Evolutionary conservation across 2,797 vertebrate genomes (phyloP).

Genomic region (Gorsachius magnificus): DNA sequence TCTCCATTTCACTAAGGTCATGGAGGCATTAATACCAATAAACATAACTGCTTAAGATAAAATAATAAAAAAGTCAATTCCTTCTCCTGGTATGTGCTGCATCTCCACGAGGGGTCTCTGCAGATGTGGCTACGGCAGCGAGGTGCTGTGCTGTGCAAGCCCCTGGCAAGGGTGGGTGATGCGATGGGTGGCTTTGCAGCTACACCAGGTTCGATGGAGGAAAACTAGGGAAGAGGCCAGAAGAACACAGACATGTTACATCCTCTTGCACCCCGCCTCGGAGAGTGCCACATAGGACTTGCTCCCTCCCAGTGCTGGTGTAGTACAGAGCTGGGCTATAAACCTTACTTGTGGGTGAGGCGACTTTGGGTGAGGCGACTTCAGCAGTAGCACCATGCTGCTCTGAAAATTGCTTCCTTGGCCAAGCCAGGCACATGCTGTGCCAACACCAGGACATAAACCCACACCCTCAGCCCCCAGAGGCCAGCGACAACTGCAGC

Average conservation of each 20-base stretch:
- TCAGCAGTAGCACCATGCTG: accelerated
- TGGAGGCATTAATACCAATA: background rate
- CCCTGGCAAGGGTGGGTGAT: accelerated
- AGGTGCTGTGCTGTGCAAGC: accelerated
- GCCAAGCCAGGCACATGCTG: too few species aligned
- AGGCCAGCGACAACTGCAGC: background rate
- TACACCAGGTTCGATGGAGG: background rate
- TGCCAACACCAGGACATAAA: background rate
- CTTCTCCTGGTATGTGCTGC: background rate
- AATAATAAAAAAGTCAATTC: background rate
- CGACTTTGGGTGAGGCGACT: accelerated
- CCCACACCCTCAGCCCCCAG: too few species aligned
- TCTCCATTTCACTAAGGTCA: background rate
- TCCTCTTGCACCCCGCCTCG: too few species aligned
- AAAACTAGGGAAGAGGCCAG: background rate
- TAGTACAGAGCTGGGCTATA: background rate
- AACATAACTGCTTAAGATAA: background rate
- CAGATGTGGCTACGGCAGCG: accelerated
- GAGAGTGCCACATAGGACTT: accelerated
- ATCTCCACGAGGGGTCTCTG: background rate
- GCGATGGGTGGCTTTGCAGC: accelerated
- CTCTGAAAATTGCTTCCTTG: background rate
- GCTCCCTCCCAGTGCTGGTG: background rate
- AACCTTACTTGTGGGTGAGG: background rate
- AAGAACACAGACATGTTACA: accelerated